Evolutionary conservation across 1,140 invertebrate species (phyloP).

Genomic region (Anastrepha obliqua): DNA sequence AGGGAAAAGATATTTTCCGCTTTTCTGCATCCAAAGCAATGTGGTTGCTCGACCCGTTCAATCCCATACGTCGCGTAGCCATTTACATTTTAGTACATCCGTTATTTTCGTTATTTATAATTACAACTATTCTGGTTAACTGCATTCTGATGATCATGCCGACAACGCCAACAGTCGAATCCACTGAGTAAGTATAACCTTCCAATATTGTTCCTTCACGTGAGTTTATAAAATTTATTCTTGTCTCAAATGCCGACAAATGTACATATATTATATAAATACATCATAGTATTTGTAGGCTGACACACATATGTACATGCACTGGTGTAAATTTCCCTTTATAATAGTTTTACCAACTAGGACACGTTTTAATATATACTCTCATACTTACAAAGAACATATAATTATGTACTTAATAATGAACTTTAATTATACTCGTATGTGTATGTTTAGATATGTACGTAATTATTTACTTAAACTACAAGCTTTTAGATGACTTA

Average conservation of each 20-base stretch:
- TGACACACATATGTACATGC: background rate
- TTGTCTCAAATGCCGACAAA: background rate
- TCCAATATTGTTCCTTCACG: background rate
- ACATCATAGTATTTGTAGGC: background rate
- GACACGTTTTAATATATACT: no score
- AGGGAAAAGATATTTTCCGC: slow-evolving; percentile 98
- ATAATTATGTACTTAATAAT: no score
- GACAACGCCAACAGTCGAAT: slow-evolving; percentile 92
- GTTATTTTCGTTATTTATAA: slow-evolving; percentile 97
- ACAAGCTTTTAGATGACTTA: no score
- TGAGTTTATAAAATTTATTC: background rate
- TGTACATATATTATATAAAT: slow-evolving; percentile 20
- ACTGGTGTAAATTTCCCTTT: no score
- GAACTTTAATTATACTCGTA: no score
- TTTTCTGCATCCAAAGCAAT: slow-evolving; percentile 97
- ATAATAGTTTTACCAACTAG: no score
- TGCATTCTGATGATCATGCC: slow-evolving; percentile 99
- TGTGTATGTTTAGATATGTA: no score
- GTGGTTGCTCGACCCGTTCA: slow-evolving; percentile 96
- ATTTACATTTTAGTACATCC: slow-evolving; percentile 99
- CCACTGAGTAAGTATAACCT: slow-evolving; percentile 92
- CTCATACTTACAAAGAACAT: no score
- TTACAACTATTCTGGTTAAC: slow-evolving; percentile 97
- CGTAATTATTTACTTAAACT: no score
- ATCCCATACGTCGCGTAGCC: slow-evolving; percentile 96